Conservation (phyloP, 2,797 vertebrate species). For the Acipenser ruthenus region DNA sequence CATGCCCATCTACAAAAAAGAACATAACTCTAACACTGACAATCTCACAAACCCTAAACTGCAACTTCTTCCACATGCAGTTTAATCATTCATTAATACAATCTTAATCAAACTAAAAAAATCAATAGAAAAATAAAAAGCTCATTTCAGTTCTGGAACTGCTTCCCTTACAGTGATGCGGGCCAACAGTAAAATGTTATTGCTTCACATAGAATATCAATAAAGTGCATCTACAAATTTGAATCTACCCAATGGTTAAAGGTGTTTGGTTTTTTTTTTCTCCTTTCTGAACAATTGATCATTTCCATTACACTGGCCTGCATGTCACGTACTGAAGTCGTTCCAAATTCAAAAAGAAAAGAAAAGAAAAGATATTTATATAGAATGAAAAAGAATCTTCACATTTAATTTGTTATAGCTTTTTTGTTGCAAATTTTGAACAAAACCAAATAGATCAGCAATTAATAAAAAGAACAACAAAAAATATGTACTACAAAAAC, state of each 20-base stretch:
- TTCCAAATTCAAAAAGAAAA: constrained; percentile 68
- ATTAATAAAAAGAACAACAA: constrained; percentile 51
- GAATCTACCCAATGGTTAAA: background rate
- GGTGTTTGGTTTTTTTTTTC: too few species aligned
- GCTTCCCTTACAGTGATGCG: constrained; percentile 70
- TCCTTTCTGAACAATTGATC: too few species aligned
- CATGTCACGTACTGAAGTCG: constrained; percentile 60
- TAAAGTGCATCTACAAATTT: background rate
- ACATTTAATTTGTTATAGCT: constrained; percentile 42
- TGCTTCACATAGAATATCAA: background rate
- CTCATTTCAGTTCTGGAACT: constrained; percentile 73
- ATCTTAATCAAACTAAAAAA: constrained; percentile 50
- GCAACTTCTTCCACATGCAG: constrained; percentile 99
- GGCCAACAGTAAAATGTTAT: constrained; percentile 22
- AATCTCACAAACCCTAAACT: constrained; percentile 99
- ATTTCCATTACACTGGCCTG: too few species aligned
- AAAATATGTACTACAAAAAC: constrained; percentile 35
- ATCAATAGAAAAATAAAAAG: constrained; percentile 60
- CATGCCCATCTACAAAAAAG: constrained; percentile 96
- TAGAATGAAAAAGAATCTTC: constrained; percentile 42
- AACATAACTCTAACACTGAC: constrained; percentile 99
- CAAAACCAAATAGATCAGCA: constrained; percentile 43
- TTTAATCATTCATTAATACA: constrained; percentile 58
- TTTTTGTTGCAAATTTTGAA: constrained; percentile 34
- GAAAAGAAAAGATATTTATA: constrained; percentile 56